phyloP scores from a whole-genome alignment of 2,888 invertebrate species.

The Lochmaea capreae region DNA sequence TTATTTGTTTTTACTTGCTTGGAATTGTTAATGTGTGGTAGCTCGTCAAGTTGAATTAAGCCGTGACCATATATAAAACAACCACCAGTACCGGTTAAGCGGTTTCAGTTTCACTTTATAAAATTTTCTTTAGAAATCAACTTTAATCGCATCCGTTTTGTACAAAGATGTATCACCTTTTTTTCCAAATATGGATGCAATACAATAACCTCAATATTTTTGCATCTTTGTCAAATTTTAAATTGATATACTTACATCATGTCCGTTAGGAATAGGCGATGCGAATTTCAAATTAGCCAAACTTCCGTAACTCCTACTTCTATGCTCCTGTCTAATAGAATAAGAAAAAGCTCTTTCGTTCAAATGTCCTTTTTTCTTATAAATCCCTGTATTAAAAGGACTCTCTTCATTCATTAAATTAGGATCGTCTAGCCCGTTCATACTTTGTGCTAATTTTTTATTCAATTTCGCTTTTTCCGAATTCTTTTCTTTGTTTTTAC shows the following conservation, averaged over 20 bases:
- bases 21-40: background rate
- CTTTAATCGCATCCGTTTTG: conserved; percentile 1
- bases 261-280: conserved; percentile 71
- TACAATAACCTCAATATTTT: background rate
- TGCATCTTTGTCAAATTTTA: background rate
- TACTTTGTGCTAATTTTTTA: conserved; percentile 76
- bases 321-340: conserved; percentile 92
- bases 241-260: conserved; percentile 59
- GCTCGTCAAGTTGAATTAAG: conserved; percentile 7
- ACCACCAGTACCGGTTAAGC: background rate
- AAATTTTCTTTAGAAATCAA: conserved; percentile 34
- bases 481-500: conserved; percentile 63
- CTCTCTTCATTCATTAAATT: conserved; percentile 66
- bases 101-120: conserved; percentile 29
- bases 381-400: conserved; percentile 84
- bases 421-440: conserved; percentile 72
- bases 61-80: conserved; percentile 25
- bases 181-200: background rate
- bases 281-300: conserved; percentile 92
- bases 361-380: conserved; percentile 89
- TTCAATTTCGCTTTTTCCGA: conserved; percentile 70
- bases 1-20: conserved; percentile 1
- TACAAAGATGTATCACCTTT: conserved; percentile 6
- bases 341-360: conserved; percentile 95
- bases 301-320: conserved; percentile 92